A percentile compares a stretch with the other conserved stretches of the same genome.
phyloP scores from a whole-genome alignment of 1,140 invertebrate genomes.

The Zaprionus davidi region DNA sequence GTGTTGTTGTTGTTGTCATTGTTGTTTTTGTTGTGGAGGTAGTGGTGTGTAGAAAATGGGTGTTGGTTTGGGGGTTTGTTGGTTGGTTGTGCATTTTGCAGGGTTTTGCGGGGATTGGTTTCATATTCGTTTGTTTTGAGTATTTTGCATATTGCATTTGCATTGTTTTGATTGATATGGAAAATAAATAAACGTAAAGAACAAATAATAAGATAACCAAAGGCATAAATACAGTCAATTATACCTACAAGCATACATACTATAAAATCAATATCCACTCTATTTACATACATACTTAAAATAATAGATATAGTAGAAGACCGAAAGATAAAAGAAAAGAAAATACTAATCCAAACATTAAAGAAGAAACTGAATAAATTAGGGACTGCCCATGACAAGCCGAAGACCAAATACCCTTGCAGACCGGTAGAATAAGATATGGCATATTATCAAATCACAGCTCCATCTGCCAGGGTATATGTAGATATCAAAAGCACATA shows the following conservation, averaged over 20 bases:
- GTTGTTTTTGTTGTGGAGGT: constrained; percentile 12
- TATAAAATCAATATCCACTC: constrained; percentile 14
- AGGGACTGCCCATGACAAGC: neutral
- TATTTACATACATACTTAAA: constrained; percentile 14
- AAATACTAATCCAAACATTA: constrained; percentile 1
- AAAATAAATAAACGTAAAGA: constrained; percentile 71
- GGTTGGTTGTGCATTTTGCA: constrained; percentile 36
- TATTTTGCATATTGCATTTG: constrained; percentile 43
- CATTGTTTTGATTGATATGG: constrained; percentile 58
- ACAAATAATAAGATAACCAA: constrained; percentile 69
- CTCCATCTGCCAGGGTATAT: neutral
- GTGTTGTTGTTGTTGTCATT: constrained; percentile 1
- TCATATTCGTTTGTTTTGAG: constrained; percentile 32
- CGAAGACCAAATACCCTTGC: neutral
- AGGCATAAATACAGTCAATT: constrained; percentile 48
- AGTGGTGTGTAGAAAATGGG: constrained; percentile 13
- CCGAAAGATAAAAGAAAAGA: neutral
- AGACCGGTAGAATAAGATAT: neutral
- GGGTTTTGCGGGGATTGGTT: constrained; percentile 8
- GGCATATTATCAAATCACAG: too few species aligned
- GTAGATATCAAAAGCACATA: neutral
- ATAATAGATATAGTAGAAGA: neutral
- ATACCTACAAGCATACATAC: constrained; percentile 30
- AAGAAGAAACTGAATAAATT: neutral
- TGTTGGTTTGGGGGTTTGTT: constrained; percentile 36